phyloP scores from a whole-genome alignment of 2,113 vertebrate genomes.

The Hyla sarda region DNA sequence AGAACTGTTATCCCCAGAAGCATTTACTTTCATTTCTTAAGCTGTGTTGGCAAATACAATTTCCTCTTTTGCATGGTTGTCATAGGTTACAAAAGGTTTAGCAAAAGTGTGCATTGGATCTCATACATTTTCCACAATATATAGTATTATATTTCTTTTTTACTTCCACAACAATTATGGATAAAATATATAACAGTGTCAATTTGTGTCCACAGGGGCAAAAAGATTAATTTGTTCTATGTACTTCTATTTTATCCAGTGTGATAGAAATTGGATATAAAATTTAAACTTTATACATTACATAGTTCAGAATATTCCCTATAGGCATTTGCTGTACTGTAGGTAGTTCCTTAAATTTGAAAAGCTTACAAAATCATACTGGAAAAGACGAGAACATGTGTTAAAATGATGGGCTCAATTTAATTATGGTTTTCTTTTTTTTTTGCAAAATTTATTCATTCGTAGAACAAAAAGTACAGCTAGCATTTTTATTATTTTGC shows the following conservation, averaged over 20 bases:
- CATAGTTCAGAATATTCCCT: conserved; percentile 13
- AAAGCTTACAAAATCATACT: conserved; percentile 25
- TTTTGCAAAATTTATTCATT: conserved; percentile 3
- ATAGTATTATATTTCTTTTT: neutral
- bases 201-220: conserved; percentile 19
- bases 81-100: neutral
- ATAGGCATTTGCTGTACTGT: conserved; percentile 44
- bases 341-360: conserved; percentile 15
- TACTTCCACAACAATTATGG: neutral
- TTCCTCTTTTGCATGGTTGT: neutral
- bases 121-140: neutral
- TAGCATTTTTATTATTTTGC: conserved; percentile 6
- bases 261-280: conserved; percentile 32
- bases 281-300: conserved; percentile 28
- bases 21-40: neutral
- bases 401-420: conserved; percentile 39
- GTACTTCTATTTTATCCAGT: conserved; percentile 39
- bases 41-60: neutral
- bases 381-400: conserved; percentile 27
- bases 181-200: conserved; percentile 2
- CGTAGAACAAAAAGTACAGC: neutral
- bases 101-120: neutral
- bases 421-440: conserved; percentile 28
- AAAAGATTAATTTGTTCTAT: conserved; percentile 39
- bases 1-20: neutral